Evolutionary conservation across 1,140 invertebrate species (phyloP), one percentile per base, ranked within the genome.

Genomic region (Coptotermes formosanus): DNA sequence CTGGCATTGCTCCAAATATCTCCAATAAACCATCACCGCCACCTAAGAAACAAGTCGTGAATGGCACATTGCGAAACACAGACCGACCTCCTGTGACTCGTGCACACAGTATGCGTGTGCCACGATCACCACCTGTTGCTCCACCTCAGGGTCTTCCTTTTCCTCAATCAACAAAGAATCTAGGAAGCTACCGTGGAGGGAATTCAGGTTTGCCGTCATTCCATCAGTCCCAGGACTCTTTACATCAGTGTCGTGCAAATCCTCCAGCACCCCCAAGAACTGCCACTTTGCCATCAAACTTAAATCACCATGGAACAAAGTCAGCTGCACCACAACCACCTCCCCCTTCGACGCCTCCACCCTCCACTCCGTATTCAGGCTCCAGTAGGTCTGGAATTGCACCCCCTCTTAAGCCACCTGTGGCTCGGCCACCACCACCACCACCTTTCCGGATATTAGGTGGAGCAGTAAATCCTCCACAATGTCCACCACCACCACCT

Each of bases 81-180:
- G n/a, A 75, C 14, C 88, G 90, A 25, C 88, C 87, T 32, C 89
- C 89, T 19, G 92, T 92, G 4, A 91, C 92, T 16, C 90, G 92
- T 69, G 92, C 92, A n/a, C 92, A 93, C 86, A 93, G 92, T 86
- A 93, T 93, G 92, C 88, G 92, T 87, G 87, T 92, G 12, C 91
- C 92, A 9, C 88, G 92, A n/a, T 92, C 92, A 12, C 91, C 92
- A 6, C 91, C 92, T 7, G 91, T 92, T 43, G 87, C 88, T 55
- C 86, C 88, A 23, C 84, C 86, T 44, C 82, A 48, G 11, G 83
- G 75, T 69, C 82, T 84, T 44, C 75, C 85, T 21, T 84, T 84
- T 83, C 87, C 87, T 21, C 87, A 86, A 38, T 83, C 86, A 32
- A 82, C 44, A 19, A 87, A 85, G 23, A 85, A 87, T 48, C 69